Percentiles rank a stretch among this genome's conserved stretches.
phyloP scores from a whole-genome alignment of 2,888 invertebrate species.

The Latrodectus hesperus region DNA sequence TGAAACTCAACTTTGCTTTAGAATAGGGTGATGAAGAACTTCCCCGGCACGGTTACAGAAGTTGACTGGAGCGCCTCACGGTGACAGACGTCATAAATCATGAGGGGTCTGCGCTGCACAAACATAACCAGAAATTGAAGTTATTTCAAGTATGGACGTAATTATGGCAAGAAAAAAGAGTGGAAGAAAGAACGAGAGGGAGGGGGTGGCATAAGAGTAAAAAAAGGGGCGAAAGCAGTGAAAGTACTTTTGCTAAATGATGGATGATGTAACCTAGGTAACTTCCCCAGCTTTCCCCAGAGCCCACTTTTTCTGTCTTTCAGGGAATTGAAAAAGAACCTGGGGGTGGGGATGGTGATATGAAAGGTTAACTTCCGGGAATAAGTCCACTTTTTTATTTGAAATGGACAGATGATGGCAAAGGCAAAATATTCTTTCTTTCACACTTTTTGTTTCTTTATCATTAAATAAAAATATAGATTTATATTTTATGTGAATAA shows the following conservation, averaged over 20 bases:
- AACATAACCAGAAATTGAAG: slow-evolving; percentile 60
- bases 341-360: background rate
- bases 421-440: slow-evolving; percentile 8
- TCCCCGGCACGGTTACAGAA: background rate
- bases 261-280: slow-evolving; percentile 41
- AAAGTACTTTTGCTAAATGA: slow-evolving; percentile 50
- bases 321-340: slow-evolving; percentile 9
- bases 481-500: too few species aligned
- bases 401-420: slow-evolving; percentile 42
- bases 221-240: background rate
- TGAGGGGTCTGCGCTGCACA: slow-evolving; percentile 32
- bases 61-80: slow-evolving; percentile 18
- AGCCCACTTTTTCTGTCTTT: slow-evolving; percentile 25
- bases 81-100: slow-evolving; percentile 54
- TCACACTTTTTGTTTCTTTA: background rate
- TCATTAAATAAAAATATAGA: too few species aligned
- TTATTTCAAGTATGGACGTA: slow-evolving; percentile 60
- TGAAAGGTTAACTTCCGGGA: slow-evolving; percentile 47
- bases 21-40: slow-evolving; percentile 11
- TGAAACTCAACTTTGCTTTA: slow-evolving; percentile 1
- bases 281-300: slow-evolving; percentile 10
- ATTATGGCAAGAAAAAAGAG: slow-evolving; percentile 36
- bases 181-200: slow-evolving; percentile 4
- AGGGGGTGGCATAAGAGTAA: background rate
- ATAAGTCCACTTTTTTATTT: background rate